Percentiles rank a stretch among this genome's conserved stretches.
Conservation (phyloP, 2,888 invertebrate species). For the Diaphora mendica region DNA sequence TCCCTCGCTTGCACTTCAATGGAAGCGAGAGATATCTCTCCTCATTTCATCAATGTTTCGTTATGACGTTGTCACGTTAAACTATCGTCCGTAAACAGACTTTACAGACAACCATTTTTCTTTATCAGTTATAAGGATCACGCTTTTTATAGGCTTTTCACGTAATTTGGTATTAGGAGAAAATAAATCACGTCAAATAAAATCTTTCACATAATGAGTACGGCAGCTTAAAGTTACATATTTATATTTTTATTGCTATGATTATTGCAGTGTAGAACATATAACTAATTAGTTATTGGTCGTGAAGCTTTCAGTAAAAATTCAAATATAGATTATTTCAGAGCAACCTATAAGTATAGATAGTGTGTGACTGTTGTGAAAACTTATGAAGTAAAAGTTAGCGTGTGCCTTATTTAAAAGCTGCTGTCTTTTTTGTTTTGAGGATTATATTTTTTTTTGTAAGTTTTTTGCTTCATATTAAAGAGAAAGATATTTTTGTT, state of each 20-base stretch:
- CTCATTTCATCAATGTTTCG: too few species aligned
- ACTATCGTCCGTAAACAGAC: too few species aligned
- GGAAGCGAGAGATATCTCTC: too few species aligned
- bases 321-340: background rate
- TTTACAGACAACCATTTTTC: too few species aligned
- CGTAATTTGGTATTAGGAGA: background rate
- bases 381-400: background rate
- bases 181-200: too few species aligned
- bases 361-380: background rate
- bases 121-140: background rate
- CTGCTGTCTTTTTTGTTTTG: background rate
- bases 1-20: too few species aligned
- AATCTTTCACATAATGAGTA: too few species aligned
- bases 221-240: too few species aligned
- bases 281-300: background rate
- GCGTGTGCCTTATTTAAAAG: background rate
- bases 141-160: background rate
- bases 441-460: slow-evolving; percentile 6
- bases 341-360: background rate
- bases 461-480: slow-evolving; percentile 6
- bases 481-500: background rate
- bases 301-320: background rate
- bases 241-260: too few species aligned
- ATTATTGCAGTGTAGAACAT: too few species aligned
- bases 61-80: too few species aligned